These are phyloP conservation scores for Forbesichthys agassizii DNA, from an alignment of 2,113 vertebrate genomes.

Conservation along the genomic window DNA sequence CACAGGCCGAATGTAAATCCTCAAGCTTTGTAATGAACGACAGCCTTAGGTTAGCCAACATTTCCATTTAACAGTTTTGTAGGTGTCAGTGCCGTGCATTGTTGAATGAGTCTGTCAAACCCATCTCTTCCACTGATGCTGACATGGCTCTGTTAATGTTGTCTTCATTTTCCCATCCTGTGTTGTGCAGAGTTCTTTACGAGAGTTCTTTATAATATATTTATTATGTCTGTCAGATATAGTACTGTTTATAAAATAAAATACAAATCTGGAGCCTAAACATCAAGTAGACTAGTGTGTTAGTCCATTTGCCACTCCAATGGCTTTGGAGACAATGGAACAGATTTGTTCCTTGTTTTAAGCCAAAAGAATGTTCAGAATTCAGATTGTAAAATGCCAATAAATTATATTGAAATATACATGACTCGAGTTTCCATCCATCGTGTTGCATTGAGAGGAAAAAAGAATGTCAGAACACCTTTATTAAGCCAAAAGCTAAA, in stretches of 20 bases:
- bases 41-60: background rate
- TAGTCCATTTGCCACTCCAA: slow-evolving; percentile 59
- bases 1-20: background rate
- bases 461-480: too few species aligned
- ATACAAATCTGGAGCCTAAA: slow-evolving; percentile 51
- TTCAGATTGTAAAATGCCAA: slow-evolving; percentile 74
- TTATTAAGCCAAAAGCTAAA: too few species aligned
- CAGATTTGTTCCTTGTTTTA: slow-evolving; percentile 57
- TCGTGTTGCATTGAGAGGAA: too few species aligned
- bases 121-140: slow-evolving; percentile 6
- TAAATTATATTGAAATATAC: slow-evolving; percentile 66
- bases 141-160: slow-evolving; percentile 30
- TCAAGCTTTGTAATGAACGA: background rate
- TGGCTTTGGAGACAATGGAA: slow-evolving; percentile 45
- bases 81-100: background rate
- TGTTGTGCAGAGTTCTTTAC: slow-evolving; percentile 57
- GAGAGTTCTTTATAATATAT: slow-evolving; percentile 58
- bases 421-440: background rate
- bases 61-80: too few species aligned
- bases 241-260: slow-evolving; percentile 52
- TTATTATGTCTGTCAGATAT: slow-evolving; percentile 53
- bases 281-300: slow-evolving; percentile 56
- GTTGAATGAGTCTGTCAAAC: background rate
- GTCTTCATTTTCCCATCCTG: slow-evolving; percentile 46
- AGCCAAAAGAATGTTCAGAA: slow-evolving; percentile 67